Conservation (phyloP, 2,797 vertebrate genomes). For the Acipenser ruthenus region DNA sequence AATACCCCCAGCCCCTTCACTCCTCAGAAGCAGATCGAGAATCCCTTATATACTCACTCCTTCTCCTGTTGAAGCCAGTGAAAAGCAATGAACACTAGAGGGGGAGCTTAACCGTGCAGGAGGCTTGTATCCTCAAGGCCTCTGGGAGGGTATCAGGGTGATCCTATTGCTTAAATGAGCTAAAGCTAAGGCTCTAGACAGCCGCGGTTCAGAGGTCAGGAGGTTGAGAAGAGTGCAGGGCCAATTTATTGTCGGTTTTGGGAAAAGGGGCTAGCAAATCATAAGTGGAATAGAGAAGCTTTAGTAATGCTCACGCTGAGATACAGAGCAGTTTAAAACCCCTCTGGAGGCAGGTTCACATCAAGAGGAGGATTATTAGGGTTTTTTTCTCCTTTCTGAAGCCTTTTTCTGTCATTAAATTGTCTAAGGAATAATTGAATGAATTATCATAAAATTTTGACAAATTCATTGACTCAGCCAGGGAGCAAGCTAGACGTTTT, state of each 20-base stretch:
- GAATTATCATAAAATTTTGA: slow-evolving; percentile 94
- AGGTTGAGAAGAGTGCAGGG: slow-evolving; percentile 60
- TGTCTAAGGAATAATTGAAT: slow-evolving; percentile 84
- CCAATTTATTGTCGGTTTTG: slow-evolving; percentile 72
- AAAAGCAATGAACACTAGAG: slow-evolving; percentile 89
- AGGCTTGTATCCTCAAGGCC: slow-evolving; percentile 48
- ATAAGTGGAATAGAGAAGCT: slow-evolving; percentile 60
- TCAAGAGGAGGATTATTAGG: slow-evolving; percentile 77
- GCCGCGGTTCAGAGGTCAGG: slow-evolving; percentile 72
- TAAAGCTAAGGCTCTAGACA: slow-evolving; percentile 61
- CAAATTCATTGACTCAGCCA: slow-evolving; percentile 79
- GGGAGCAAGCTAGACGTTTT: slow-evolving; percentile 57
- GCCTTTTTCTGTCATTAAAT: slow-evolving; percentile 71
- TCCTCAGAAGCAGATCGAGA: neutral
- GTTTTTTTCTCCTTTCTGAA: slow-evolving; percentile 28
- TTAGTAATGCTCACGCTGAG: slow-evolving; percentile 57
- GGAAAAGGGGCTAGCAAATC: slow-evolving; percentile 49
- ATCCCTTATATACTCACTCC: neutral
- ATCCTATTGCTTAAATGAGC: slow-evolving; percentile 50
- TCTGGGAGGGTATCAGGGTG: slow-evolving; percentile 56
- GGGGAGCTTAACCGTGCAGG: slow-evolving; percentile 87
- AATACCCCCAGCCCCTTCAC: neutral
- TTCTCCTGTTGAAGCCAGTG: slow-evolving; percentile 3
- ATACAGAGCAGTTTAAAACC: slow-evolving; percentile 72
- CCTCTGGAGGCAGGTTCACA: slow-evolving; percentile 79